Evolutionary conservation across 2,797 vertebrate genomes (phyloP).

Genomic region (Hydrophis major): DNA sequence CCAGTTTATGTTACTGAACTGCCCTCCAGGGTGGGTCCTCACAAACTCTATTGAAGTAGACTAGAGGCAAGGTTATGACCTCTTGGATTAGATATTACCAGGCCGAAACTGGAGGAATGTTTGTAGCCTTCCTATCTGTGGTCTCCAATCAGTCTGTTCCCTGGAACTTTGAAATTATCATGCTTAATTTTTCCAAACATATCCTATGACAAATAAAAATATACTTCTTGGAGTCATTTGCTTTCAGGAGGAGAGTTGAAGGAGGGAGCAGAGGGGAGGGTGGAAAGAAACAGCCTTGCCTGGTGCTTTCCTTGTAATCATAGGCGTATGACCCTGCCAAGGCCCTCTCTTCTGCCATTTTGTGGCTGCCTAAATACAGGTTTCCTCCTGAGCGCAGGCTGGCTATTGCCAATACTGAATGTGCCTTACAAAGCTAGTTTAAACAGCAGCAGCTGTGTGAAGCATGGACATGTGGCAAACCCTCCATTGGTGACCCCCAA

Average conservation of each 20-base stretch:
- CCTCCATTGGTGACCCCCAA: not conserved
- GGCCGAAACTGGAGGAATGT: not conserved
- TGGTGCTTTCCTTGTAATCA: conserved; percentile 33
- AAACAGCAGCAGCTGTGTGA: conserved; percentile 18
- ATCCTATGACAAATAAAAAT: not conserved
- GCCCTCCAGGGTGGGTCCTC: not conserved
- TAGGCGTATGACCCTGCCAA: not conserved
- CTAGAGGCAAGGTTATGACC: not conserved
- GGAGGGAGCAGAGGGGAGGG: not conserved
- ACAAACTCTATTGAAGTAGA: not conserved
- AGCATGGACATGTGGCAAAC: conserved; percentile 25
- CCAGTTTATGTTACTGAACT: not conserved
- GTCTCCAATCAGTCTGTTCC: not conserved
- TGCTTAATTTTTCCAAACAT: not conserved
- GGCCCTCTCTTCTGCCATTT: conserved; percentile 73
- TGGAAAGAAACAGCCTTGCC: not conserved
- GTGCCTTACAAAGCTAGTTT: conserved; percentile 7
- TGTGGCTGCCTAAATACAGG: conserved; percentile 71
- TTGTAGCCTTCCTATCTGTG: not conserved
- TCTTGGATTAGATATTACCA: not conserved
- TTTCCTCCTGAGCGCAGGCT: not conserved
- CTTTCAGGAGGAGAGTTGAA: not conserved
- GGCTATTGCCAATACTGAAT: not conserved
- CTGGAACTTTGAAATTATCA: not conserved
- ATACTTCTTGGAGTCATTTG: conserved; percentile 1